Percentiles rank a stretch among this genome's conserved stretches.
Conservation (phyloP, 2,797 vertebrate species). For the Pelobates cultripes region DNA sequence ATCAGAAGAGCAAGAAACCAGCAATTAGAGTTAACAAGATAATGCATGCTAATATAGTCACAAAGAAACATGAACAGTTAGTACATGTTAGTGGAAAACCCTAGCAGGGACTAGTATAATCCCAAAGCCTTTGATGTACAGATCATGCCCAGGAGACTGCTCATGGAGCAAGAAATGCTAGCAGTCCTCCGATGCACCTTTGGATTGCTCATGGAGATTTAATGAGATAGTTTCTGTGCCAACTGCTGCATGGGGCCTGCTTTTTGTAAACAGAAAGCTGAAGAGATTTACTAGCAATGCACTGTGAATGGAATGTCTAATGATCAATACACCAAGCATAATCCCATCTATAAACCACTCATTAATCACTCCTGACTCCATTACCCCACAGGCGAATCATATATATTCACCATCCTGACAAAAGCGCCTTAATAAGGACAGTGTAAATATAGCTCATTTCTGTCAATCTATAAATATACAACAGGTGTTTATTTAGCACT, state of each 20-base stretch:
- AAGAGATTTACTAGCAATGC: slow-evolving; percentile 36
- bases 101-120: not conserved
- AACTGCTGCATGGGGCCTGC: slow-evolving; percentile 17
- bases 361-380: slow-evolving; percentile 52
- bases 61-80: too few relatives aligned
- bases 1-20: too few relatives aligned
- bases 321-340: slow-evolving; percentile 50
- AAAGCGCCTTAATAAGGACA: slow-evolving; percentile 43
- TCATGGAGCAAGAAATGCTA: not conserved
- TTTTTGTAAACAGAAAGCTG: slow-evolving; percentile 26
- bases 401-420: slow-evolving; percentile 46
- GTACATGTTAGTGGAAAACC: too few relatives aligned
- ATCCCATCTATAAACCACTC: slow-evolving; percentile 42
- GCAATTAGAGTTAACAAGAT: too few relatives aligned
- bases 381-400: slow-evolving; percentile 50
- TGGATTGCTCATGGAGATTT: slow-evolving; percentile 20
- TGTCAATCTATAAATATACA: slow-evolving; percentile 53
- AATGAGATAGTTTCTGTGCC: slow-evolving; percentile 11
- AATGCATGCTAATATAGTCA: too few relatives aligned
- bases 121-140: not conserved
- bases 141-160: not conserved
- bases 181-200: slow-evolving; percentile 27
- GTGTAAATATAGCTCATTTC: slow-evolving; percentile 36
- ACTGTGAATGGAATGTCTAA: slow-evolving; percentile 45
- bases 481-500: slow-evolving; percentile 43